Base-by-base conservation (phyloP, 2,888 invertebrate species). In the Andrena bucephala region DNA sequence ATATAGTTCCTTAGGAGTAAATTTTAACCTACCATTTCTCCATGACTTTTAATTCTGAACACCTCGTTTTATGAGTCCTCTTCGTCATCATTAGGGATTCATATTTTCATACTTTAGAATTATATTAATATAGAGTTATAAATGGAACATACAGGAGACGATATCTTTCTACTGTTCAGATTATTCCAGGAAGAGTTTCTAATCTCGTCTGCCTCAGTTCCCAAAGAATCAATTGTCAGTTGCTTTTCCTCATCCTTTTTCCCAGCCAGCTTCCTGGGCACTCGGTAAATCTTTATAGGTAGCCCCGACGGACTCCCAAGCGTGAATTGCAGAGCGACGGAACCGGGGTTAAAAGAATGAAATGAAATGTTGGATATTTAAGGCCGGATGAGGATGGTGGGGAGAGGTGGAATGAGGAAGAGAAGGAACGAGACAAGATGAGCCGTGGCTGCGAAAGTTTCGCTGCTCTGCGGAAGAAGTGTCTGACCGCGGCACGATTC, bases 401-500 rank as follows among this genome's bases (percentile, higher is more conserved):
- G 54, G 4, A 3, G n/a, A 0, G 27, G 48, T n/a, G 48, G 13
- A 42, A 42, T 16, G 54, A 33, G 2, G 59, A 52, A 13, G 67
- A 36, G 36, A 75, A 77, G 74, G 75, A 79, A 36, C 63, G 67
- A 54, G 83, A 79, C 72, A 76, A 77, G 72, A 85, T 60, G 76
- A 83, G 77, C 63, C 72, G 73, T 71, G 75, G 80, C 77, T 77
- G 77, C 52, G 75, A 84, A 86, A 88, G 63, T 88, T 87, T 85
- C 75, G 85, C 75, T 84, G 65, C 68, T 83, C 76, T 81, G 80
- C 73, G 73, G 87, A 84, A 85, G 86, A 84, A 85, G 88, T 85
- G 83, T 85, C 91, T 91, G 92, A 92, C 91, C 92, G 88, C 89
- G 87, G 89, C 93, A 92, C 90, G 89, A 91, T 88, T 90, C 83